Base-by-base conservation (phyloP, 2,113 vertebrate genomes). In the Corydoras sp. region DNA sequence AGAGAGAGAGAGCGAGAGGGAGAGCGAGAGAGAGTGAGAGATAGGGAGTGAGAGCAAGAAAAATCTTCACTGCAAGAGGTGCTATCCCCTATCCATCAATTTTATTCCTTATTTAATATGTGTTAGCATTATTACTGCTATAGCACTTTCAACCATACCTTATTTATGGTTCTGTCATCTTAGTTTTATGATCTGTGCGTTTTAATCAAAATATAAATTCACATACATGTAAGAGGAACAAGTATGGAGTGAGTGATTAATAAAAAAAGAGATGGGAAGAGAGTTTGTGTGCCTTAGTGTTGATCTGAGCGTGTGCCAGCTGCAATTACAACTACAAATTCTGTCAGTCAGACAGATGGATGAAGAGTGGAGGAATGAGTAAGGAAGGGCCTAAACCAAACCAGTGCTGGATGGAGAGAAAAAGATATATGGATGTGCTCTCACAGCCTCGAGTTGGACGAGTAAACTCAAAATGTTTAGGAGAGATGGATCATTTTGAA, bases 131-230 rank as follows among this genome's bases (percentile, higher is more conserved):
- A 71, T 72, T 58, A 72, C 73, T 65, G 58, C 59, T 75, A 81
- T 66, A 70, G 68, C 64, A 75, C 69, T 48, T 73, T 67, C 67
- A 58, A 70, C 65, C 63, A 56, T 72, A 54, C 50, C 2, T 79
- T 73, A 83, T 83, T 83, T 77, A 77, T 73, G 30, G 43, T 13
- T 15, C 32, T 10, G 54, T 76, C 65, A 54, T 12, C 31, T 68
- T 77, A 63, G 68, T 79, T 81, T 83, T 75, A 80, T 82, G 79
- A 85, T 80, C 76, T 81, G 81, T 80, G 79, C 74, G 77, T 76
- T 83, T 59, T 80, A 84, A 86, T 87, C 75, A 84, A 77, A 70
- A 69, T 60, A 55, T 74, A 35, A 79, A 43, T 58, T 43, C 48
- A 56, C 71, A n/a, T 30, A 63, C n/a, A n/a, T 43, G 48, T 58